These are phyloP conservation scores for Meleagris gallopavo DNA, from an alignment of 2,113 vertebrate species.

Conservation along the genomic window DNA sequence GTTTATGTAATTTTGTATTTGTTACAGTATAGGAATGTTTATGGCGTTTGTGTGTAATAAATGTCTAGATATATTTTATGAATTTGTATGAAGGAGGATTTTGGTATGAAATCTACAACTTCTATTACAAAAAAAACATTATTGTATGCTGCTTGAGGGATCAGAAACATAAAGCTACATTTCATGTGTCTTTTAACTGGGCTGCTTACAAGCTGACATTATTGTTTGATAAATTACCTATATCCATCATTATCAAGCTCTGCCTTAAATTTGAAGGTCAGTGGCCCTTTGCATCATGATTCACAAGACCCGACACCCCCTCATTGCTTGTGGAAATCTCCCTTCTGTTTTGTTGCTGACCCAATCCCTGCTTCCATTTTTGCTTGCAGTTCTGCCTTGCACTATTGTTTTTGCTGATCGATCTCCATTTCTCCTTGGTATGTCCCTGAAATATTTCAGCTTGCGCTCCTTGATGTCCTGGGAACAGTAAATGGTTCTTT, in stretches of 20 bases:
- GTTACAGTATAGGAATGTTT: not conserved
- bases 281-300: slow-evolving; percentile 35
- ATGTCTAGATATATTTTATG: not conserved
- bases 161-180: slow-evolving; percentile 43
- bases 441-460: slow-evolving; percentile 65
- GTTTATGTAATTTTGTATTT: not conserved
- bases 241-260: slow-evolving; percentile 39
- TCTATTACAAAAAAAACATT: not conserved
- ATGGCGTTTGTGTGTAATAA: not conserved
- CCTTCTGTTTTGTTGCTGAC: slow-evolving; percentile 12
- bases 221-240: slow-evolving; percentile 45
- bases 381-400: not conserved
- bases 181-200: slow-evolving; percentile 51
- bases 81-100: not conserved
- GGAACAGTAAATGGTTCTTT: slow-evolving; percentile 58
- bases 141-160: not conserved
- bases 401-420: slow-evolving; percentile 48
- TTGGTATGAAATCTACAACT: not conserved
- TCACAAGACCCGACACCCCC: slow-evolving; percentile 23
- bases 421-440: slow-evolving; percentile 66
- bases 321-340: not conserved
- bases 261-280: slow-evolving; percentile 57
- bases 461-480: slow-evolving; percentile 37
- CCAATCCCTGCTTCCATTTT: not conserved
- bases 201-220: not conserved